Conservation (phyloP, 2,113 vertebrate species). For the Rhynchopsitta pachyrhyncha region DNA sequence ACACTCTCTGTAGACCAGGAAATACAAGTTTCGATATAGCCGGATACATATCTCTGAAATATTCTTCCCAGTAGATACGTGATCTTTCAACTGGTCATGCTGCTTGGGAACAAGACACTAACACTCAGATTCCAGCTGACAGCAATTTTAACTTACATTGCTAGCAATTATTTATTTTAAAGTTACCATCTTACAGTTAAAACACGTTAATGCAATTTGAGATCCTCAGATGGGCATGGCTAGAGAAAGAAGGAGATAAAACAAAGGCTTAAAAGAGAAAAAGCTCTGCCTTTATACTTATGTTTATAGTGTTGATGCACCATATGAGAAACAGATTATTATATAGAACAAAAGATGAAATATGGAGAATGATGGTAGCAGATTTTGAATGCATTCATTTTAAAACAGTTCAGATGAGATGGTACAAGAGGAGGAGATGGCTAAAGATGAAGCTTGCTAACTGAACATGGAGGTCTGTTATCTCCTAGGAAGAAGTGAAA, state of each 20-base stretch:
- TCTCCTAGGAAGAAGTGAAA: neutral
- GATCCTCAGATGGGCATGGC: neutral
- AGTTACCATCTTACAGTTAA: neutral
- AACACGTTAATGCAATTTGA: neutral
- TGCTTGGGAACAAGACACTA: neutral
- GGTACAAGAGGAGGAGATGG: neutral
- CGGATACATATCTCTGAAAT: neutral
- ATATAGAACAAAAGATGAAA: neutral
- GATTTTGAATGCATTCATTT: neutral
- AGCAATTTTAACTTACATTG: neutral
- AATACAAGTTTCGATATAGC: neutral
- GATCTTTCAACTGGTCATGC: neutral
- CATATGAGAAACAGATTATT: neutral
- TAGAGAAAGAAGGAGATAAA: neutral
- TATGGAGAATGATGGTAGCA: neutral
- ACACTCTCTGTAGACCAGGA: neutral
- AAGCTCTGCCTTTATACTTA: neutral
- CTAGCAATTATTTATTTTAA: neutral
- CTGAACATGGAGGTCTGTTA: neutral
- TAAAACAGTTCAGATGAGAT: neutral
- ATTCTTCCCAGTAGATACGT: neutral
- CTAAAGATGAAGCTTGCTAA: neutral
- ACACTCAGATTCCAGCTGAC: neutral
- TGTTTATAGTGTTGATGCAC: neutral
- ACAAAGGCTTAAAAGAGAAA: neutral